Evolutionary conservation across 2,888 invertebrate genomes (phyloP), one percentile per base, ranked within the genome.

Genomic region (Napeogenes inachia): DNA sequence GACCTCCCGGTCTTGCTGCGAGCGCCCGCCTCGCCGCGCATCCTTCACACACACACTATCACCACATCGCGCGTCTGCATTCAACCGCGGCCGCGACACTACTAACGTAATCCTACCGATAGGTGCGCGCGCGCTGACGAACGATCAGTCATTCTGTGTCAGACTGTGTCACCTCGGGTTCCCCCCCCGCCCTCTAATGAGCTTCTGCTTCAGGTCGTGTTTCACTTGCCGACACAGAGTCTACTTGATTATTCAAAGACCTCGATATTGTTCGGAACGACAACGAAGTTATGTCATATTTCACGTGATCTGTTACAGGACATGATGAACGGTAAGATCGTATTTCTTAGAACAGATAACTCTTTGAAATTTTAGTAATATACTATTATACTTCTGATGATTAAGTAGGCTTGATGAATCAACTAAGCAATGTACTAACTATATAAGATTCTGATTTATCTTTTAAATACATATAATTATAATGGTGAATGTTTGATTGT

Each of bases 21-120:
- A 66, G 85, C 89, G 77, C 85, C 89, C 78, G 89, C 83, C 84
- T 89, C 89, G 70, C 90, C 89, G 73, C 89, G 87, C 90, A 89
- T 90, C 83, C 85, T 86, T 80, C 79, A 79, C 65, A 75, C 84
- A 77, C 75, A 69, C 65, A 69, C 76, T 74, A 75, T 81, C 80
- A 77, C 78, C 82, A 84, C 87, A 85, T 84, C 71, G 79, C 84
- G 80, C 87, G 87, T 85, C 86, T 82, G 83, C 85, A 81, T 80
- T 82, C 76, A 82, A 82, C 82, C 87, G 85, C 87, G 83, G 78
- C 79, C 80, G 83, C 79, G 80, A 81, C 81, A 83, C 81, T 71
- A 87, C 87, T 88, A 79, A 79, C 74, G 73, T 69, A 67, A 70
- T 72, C 71, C 72, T 73, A 74, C 70, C 74, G 74, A 72, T 75